These are phyloP conservation scores for Adelges cooleyi DNA, from an alignment of 1,140 invertebrate genomes.

Conservation along the genomic window DNA sequence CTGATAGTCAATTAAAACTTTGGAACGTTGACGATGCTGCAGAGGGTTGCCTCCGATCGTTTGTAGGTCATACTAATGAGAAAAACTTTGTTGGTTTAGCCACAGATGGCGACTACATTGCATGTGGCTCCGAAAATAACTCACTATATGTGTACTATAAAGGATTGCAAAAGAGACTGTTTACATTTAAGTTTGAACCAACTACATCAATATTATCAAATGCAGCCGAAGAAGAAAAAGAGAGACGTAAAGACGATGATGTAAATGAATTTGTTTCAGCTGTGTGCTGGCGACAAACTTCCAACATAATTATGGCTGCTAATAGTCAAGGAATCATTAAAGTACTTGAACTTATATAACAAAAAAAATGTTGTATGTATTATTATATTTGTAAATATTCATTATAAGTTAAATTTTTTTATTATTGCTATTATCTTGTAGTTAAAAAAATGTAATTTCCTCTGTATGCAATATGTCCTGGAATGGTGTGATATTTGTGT, in stretches of 20 bases:
- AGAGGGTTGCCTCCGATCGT: constrained; percentile 70
- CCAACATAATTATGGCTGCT: constrained; percentile 81
- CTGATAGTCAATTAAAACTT: constrained; percentile 86
- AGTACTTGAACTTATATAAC: constrained; percentile 65
- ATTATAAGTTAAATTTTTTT: neutral
- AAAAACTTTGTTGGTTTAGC: constrained; percentile 97
- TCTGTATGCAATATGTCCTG: neutral
- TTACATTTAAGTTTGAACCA: constrained; percentile 82
- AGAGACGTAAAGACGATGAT: constrained; percentile 72
- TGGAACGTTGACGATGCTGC: constrained; percentile 66
- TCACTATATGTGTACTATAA: constrained; percentile 89
- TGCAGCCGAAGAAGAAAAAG: constrained; percentile 46
- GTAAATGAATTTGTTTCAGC: constrained; percentile 90
- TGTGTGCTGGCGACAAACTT: constrained; percentile 82
- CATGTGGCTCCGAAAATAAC: constrained; percentile 94
- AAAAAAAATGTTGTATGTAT: constrained; percentile 31
- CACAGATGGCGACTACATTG: constrained; percentile 87
- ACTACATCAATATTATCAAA: constrained; percentile 54
- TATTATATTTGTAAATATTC: neutral
- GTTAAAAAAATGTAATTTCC: neutral
- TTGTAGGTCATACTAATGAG: constrained; percentile 89
- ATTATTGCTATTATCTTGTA: neutral
- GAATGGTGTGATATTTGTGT: constrained; percentile 12
- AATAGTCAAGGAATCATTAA: constrained; percentile 92
- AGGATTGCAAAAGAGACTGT: constrained; percentile 73